Conservation (phyloP, 2,113 vertebrate genomes). For the Tetraodon nigroviridis region DNA sequence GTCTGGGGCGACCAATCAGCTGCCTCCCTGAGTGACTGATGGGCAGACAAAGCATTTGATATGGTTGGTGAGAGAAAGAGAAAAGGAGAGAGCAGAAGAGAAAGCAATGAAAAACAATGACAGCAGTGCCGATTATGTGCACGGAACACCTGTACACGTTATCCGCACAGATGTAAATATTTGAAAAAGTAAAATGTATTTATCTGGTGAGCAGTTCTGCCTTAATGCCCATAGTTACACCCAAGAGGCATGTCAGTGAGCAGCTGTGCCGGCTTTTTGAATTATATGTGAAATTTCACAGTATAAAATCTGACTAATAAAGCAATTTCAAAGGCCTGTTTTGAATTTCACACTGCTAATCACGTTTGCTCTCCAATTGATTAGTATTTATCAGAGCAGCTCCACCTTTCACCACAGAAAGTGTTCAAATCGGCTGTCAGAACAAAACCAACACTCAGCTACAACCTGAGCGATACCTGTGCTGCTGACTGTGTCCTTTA, state of each 20-base stretch:
- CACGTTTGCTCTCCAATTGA: slow-evolving; percentile 9
- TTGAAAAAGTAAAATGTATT: background rate
- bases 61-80: slow-evolving; percentile 11
- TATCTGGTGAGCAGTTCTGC: background rate
- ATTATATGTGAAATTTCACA: slow-evolving; percentile 36
- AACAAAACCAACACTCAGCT: slow-evolving; percentile 43
- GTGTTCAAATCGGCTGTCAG: slow-evolving; percentile 16
- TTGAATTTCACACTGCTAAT: slow-evolving; percentile 36
- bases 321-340: slow-evolving; percentile 29
- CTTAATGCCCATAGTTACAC: background rate
- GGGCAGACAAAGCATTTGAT: slow-evolving; percentile 43
- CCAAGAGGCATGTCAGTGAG: slow-evolving; percentile 17
- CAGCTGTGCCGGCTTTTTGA: slow-evolving; percentile 27
- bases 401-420: slow-evolving; percentile 3
- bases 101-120: slow-evolving; percentile 20
- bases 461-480: slow-evolving; percentile 36
- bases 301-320: slow-evolving; percentile 32
- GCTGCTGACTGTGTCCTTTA: slow-evolving; percentile 37
- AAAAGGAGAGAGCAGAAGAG: background rate
- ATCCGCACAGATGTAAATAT: slow-evolving; percentile 1
- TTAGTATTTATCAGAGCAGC: slow-evolving; percentile 11
- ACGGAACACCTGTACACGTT: slow-evolving; percentile 21
- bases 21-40: slow-evolving; percentile 54
- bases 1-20: slow-evolving; percentile 58
- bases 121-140: slow-evolving; percentile 9